Conservation (phyloP, 2,888 invertebrate genomes). For the Lumbricus terrestris region DNA sequence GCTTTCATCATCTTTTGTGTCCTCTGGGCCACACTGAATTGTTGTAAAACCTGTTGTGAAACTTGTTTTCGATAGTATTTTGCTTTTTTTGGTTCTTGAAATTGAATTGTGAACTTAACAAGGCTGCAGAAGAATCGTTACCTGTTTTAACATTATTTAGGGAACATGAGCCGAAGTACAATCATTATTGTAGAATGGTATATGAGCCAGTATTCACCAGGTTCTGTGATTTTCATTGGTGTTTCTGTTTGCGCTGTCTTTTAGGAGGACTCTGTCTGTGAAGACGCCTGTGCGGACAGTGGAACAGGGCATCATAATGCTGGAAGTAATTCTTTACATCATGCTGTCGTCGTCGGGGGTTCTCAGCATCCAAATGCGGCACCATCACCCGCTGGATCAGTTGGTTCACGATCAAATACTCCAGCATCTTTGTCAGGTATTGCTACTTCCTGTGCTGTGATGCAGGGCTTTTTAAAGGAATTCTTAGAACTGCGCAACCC, state of each 20-base stretch:
- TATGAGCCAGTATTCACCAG: background rate
- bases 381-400: constrained; percentile 11
- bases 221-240: background rate
- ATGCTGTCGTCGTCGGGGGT: background rate
- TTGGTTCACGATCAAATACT: constrained; percentile 15
- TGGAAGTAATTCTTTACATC: constrained; percentile 12
- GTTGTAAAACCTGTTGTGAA: too few relatives aligned
- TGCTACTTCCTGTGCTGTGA: background rate
- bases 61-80: too few relatives aligned
- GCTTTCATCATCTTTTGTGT: too few relatives aligned
- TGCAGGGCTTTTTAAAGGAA: too few relatives aligned
- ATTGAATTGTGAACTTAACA: background rate
- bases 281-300: background rate
- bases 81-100: background rate
- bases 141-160: background rate
- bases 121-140: background rate
- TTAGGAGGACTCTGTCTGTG: background rate
- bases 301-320: background rate
- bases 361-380: background rate
- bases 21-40: too few relatives aligned
- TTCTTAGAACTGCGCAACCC: too few relatives aligned
- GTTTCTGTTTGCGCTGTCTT: background rate
- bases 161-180: background rate
- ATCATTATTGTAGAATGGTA: background rate
- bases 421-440: constrained; percentile 13